phyloP scores from a whole-genome alignment of 2,113 vertebrate genomes.

The Puntigrus tetrazona region DNA sequence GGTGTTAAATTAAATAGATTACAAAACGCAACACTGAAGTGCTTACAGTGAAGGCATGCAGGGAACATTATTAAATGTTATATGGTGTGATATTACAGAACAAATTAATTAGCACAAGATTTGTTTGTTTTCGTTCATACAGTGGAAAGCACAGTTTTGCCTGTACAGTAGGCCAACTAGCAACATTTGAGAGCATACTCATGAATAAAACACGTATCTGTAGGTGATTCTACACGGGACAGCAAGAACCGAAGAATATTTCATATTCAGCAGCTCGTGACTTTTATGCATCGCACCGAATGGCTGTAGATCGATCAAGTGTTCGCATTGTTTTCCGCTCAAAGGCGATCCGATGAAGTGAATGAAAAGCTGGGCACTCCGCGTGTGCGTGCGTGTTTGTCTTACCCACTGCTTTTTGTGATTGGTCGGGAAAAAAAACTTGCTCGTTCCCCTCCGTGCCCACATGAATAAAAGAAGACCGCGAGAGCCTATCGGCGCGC shows the following conservation, averaged over 20 bases:
- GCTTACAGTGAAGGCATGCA: background rate
- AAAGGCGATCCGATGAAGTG: constrained; percentile 58
- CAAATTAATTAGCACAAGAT: background rate
- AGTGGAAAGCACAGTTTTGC: background rate
- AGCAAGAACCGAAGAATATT: too few relatives aligned
- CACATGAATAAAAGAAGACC: constrained; percentile 79
- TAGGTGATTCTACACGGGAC: background rate
- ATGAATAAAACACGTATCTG: background rate
- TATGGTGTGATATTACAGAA: background rate
- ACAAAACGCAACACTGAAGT: background rate
- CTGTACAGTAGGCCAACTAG: background rate
- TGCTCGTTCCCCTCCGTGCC: constrained; percentile 70
- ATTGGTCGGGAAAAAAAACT: constrained; percentile 77
- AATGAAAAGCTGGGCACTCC: constrained; percentile 42
- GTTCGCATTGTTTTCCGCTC: constrained; percentile 58
- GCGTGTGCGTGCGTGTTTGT: constrained; percentile 39
- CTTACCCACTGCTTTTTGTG: constrained; percentile 52
- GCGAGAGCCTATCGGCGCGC: constrained; percentile 78
- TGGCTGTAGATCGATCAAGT: constrained; percentile 44
- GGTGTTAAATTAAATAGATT: background rate
- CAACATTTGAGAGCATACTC: background rate
- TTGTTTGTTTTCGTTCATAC: background rate
- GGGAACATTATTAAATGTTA: background rate
- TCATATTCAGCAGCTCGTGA: too few relatives aligned
- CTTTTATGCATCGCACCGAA: constrained; percentile 12